Evolutionary conservation across 2,888 invertebrate species (phyloP).

Genomic region (Drosophila meridiana): DNA sequence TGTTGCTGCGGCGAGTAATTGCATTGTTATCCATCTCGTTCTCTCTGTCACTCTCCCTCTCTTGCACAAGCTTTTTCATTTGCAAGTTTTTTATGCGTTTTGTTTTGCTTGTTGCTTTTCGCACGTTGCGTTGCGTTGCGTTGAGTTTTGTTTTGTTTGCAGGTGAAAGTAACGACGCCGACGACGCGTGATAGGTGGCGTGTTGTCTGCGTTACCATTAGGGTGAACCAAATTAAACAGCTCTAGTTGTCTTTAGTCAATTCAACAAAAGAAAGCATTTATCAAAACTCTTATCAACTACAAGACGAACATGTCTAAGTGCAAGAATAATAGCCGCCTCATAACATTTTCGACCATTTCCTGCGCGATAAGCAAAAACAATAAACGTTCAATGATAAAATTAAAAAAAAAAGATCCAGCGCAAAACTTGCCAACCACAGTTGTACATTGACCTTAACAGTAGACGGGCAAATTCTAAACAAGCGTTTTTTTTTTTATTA

Average conservation of each 20-base stretch:
- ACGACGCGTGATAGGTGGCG: constrained; percentile 69
- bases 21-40: not conserved
- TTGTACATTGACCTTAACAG: constrained; percentile 69
- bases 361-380: constrained; percentile 37
- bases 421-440: constrained; percentile 8
- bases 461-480: constrained; percentile 23
- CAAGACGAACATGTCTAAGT: constrained; percentile 8
- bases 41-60: not conserved
- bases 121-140: constrained; percentile 33
- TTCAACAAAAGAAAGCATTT: constrained; percentile 1
- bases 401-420: constrained; percentile 5
- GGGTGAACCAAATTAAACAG: constrained; percentile 18
- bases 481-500: not conserved
- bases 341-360: constrained; percentile 35
- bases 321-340: constrained; percentile 9
- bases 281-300: constrained; percentile 33
- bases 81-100: constrained; percentile 46
- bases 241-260: not conserved
- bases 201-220: constrained; percentile 42
- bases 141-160: constrained; percentile 44
- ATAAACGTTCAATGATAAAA: constrained; percentile 32
- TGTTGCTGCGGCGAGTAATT: constrained; percentile 15
- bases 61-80: constrained; percentile 40
- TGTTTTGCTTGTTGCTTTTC: constrained; percentile 52
- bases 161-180: constrained; percentile 67